Evolutionary conservation across 2,888 invertebrate species (phyloP), one percentile per base, ranked within the genome.

Genomic region (Mythimna pallens): DNA sequence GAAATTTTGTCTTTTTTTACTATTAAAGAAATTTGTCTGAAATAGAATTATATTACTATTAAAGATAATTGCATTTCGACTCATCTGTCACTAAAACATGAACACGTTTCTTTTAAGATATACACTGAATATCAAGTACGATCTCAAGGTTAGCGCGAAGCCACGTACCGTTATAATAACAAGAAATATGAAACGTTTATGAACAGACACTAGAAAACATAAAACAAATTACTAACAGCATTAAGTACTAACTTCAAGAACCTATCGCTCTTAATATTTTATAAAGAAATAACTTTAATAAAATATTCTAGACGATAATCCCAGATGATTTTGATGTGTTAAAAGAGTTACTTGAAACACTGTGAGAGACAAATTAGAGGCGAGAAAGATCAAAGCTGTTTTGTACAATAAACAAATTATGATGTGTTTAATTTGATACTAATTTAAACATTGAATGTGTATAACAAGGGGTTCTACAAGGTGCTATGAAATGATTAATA

Each of bases 331-430:
- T 59, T 22, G 14, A 69, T 7, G 36, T 63, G 70, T 57, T 67
- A 22, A 64, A 61, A 59, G 52, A 59, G 22, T 52, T 52, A 50
- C 54, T 58, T 36, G 7, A 20, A 69, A 43, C 55, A 55, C 76
- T 80, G 62, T 34, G 62, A 2, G 52, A 76, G 36, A 76, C 30
- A 57, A 64, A 64, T 66, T 58, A 59, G 54, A 47, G 36, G 12
- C 22, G 9, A 0, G 36, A 25, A 47, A 81, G 66, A 79, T 79
- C 70, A 81, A 79, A 76, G 70, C 30, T 54, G 54, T 66, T 67
- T 47, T 17, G 12, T 59, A 43, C 22, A 47, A 76, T 67, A 81
- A 76, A 81, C 77, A 79, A 70, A 70, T 55, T 76, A 61, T 70
- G 50, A 57, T 55, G 55, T 17, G 14, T 55, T 67, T 43, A 59